phyloP scores from a whole-genome alignment of 2,113 vertebrate species.

The Dromaius novaehollandiae region DNA sequence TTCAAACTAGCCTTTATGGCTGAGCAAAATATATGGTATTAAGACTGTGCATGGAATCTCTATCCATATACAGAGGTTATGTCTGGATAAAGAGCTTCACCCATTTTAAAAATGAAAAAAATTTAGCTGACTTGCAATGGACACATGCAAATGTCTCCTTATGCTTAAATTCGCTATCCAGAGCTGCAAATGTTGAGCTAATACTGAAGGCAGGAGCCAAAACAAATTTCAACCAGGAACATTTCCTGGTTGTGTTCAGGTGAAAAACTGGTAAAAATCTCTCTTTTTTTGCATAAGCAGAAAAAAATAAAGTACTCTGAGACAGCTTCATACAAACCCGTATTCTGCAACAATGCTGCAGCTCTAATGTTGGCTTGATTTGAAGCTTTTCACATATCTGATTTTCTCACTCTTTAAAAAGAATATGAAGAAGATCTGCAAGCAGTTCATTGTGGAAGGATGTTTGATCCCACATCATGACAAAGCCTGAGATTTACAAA shows the following conservation, averaged over 20 bases:
- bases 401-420: not conserved
- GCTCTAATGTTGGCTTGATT: not conserved
- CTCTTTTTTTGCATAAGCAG: not conserved
- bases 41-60: not conserved
- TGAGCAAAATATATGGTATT: not conserved
- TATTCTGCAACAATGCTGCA: not conserved
- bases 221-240: not conserved
- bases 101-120: not conserved
- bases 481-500: not conserved
- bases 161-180: not conserved
- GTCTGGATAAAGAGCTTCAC: not conserved
- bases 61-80: not conserved
- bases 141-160: not conserved
- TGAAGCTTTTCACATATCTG: not conserved
- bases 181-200: not conserved
- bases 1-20: not conserved
- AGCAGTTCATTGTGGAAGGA: not conserved
- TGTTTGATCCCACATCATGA: not conserved
- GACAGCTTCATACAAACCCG: not conserved
- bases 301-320: not conserved
- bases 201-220: not conserved
- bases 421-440: not conserved
- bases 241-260: not conserved
- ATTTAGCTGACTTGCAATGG: not conserved
- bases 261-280: not conserved